Evolutionary conservation across 2,113 vertebrate genomes (phyloP).

Genomic region (Bufo bufo): DNA sequence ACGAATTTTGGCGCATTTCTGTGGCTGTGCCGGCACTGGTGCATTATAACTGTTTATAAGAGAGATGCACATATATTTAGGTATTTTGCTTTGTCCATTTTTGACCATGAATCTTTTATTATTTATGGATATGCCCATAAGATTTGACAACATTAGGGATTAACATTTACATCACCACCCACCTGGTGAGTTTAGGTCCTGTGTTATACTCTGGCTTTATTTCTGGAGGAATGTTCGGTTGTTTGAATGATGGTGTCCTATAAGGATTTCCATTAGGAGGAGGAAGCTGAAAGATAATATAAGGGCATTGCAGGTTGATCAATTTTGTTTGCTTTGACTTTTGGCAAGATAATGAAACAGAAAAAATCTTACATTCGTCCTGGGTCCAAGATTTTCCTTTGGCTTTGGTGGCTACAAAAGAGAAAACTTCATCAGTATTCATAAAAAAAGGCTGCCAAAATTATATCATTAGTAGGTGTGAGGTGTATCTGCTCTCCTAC

Average conservation of each 20-base stretch:
- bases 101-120: neutral
- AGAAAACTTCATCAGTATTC: neutral
- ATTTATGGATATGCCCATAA: too few species aligned
- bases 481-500: neutral
- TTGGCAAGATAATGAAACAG: neutral
- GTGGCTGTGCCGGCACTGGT: conserved; percentile 64
- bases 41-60: conserved; percentile 76
- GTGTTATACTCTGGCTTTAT: neutral
- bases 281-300: conserved; percentile 71
- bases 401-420: conserved; percentile 9
- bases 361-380: neutral
- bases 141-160: neutral
- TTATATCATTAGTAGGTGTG: neutral
- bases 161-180: neutral
- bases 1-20: conserved; percentile 85
- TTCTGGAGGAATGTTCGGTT: neutral
- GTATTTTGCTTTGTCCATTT: neutral
- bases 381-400: conserved; percentile 18
- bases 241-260: conserved; percentile 66
- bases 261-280: conserved; percentile 78
- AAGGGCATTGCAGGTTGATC: neutral
- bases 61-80: neutral
- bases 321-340: neutral
- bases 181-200: conserved; percentile 18
- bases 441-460: neutral